Evolutionary conservation across 2,888 invertebrate species (phyloP), one percentile per base, ranked within the genome.

Genomic region (Ganaspis brasiliensis): DNA sequence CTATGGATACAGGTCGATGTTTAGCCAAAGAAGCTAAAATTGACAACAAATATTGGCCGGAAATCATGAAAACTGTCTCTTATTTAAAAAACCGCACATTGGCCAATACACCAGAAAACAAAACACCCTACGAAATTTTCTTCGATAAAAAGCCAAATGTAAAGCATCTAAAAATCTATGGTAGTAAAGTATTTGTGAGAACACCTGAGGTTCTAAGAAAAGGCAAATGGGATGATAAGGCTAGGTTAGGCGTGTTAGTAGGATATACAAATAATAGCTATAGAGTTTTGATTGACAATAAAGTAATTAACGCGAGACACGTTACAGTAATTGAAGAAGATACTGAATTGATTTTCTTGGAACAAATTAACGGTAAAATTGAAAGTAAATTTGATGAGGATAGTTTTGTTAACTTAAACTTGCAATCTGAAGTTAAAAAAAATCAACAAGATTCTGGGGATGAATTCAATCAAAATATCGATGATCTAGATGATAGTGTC

Each of bases 1-100:
- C 73, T 61, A 84, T 82, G 83, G 80, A 84, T 24, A 74, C 56
- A 21, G 79, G 75, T 8, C 59, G 82, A 49, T 84, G 83, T 79
- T 76, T 80, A 75, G 57, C 79, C n/a, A 52, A 40, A 26, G 82
- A 84, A 73, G 74, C 82, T 14, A 77, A 77, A 45, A 49, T 82
- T 24, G 45, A 79, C 26, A 72, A 24, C n/a, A 80, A 37, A 63
- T 83, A 77, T 63, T 84, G 81, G 84, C 79, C 83, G 5, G 81
- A 84, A 76, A 59, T 82, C 2, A 59, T 83, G 1, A 77, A 26
- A 67, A 72, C 82, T 4, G 77, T 75, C 4, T 74, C 79, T 31
- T 31, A 31, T 31, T 31, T 31, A 31, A 31, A 31, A 31, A 31
- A 31, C 31, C 31, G 31, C 6, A 72, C 75, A 4, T 35, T 79